These are phyloP conservation scores for Ceratina calcarata DNA, from an alignment of 1,140 invertebrate species.

Conservation along the genomic window DNA sequence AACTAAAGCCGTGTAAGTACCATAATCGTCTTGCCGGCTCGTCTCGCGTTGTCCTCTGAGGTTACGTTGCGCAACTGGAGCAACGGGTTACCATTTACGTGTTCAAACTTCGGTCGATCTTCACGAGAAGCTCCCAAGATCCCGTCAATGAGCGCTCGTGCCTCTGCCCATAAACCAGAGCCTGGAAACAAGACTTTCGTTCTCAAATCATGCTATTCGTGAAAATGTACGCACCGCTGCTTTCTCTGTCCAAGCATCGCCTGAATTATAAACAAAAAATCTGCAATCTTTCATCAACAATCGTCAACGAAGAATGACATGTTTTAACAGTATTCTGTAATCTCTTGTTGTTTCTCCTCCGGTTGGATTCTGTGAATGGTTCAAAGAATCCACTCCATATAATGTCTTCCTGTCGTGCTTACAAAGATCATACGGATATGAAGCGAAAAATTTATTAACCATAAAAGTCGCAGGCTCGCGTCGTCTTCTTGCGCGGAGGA, in stretches of 20 bases:
- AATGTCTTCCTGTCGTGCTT: too few relatives aligned
- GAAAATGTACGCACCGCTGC: slow-evolving; percentile 3
- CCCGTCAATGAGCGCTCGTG: slow-evolving; percentile 7
- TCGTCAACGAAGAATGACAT: not conserved
- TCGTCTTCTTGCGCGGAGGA: slow-evolving; percentile 27
- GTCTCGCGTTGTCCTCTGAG: slow-evolving; percentile 69
- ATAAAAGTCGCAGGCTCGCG: slow-evolving; percentile 23
- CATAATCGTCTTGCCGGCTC: slow-evolving; percentile 19
- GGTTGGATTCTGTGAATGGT: too few relatives aligned
- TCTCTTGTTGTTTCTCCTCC: too few relatives aligned
- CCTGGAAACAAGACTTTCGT: slow-evolving; percentile 14
- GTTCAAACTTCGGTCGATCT: slow-evolving; percentile 38
- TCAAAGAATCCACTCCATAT: too few relatives aligned
- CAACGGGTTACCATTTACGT: slow-evolving; percentile 65
- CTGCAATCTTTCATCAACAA: not conserved
- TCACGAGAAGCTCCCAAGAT: not conserved
- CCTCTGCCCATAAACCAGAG: not conserved
- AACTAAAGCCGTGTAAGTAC: not conserved
- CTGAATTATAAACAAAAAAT: not conserved
- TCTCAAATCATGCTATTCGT: slow-evolving; percentile 19
- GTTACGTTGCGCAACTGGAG: slow-evolving; percentile 71
- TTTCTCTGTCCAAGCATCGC: slow-evolving; percentile 8
- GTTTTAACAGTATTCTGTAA: too few relatives aligned
- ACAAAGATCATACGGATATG: not conserved
- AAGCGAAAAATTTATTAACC: slow-evolving; percentile 27